Conservation (phyloP, 2,888 invertebrate species). For the Lamellibrachia columna region DNA sequence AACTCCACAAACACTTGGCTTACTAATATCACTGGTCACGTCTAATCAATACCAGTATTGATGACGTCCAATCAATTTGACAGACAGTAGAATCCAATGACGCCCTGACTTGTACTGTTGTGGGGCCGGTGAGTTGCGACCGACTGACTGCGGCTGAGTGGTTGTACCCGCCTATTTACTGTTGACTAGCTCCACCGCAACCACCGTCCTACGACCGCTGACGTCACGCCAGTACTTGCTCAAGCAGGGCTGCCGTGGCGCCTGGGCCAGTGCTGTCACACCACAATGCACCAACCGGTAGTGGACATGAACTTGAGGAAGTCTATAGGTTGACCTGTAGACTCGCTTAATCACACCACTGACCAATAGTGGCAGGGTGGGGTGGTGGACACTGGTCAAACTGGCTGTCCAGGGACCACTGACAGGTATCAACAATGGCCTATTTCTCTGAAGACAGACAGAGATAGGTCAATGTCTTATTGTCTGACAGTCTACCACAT, state of each 20-base stretch:
- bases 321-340: not conserved
- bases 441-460: not conserved
- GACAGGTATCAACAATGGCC: not conserved
- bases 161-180: conserved; percentile 12
- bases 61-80: not conserved
- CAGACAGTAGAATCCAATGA: not conserved
- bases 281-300: conserved; percentile 1
- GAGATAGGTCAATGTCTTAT: not conserved
- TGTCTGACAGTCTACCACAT: not conserved
- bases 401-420: not conserved
- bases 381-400: not conserved
- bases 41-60: not conserved
- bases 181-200: not conserved
- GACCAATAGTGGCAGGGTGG: not conserved
- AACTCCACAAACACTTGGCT: not conserved
- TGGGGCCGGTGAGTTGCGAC: not conserved
- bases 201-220: not conserved
- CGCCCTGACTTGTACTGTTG: not conserved
- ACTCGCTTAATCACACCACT: not conserved
- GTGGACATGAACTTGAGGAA: not conserved
- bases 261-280: not conserved
- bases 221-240: not conserved
- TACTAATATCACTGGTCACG: not conserved
- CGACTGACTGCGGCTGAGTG: not conserved
- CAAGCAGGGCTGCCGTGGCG: not conserved